Base-by-base conservation (phyloP, 1,140 invertebrate species). In the Orchesella cincta region DNA sequence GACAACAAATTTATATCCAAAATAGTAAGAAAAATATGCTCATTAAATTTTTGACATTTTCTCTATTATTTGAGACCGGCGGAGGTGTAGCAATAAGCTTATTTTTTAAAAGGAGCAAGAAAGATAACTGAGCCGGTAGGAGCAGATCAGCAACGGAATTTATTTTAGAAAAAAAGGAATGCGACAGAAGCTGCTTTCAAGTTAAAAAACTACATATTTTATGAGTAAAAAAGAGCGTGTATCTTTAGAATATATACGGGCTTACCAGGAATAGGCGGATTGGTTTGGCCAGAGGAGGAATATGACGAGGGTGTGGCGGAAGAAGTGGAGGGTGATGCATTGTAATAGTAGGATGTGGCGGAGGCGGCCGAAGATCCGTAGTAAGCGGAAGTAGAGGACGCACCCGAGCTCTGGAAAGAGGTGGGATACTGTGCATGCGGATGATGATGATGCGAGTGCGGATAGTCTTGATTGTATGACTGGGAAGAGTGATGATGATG, bases 281-380 rank as follows among this genome's bases (percentile, higher is more conserved):
- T 82, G 46, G 79, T 79, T 28, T 80, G 76, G 77, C 82, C 78
- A 31, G 83, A 76, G 33, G 81, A 71, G 35, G 81, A 77, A 73
- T 83, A 83, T 1, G 83, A 80, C 39, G 82, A 76, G 57, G 83
- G 78, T 18, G 79, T 81, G 51, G 82, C 76, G 74, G 81, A 78
- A 33, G 78, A 80, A n/a, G 81, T 78, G 26, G 75, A 77, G 14
- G 81, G 77, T 46, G 80, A 76, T 16, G 81, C 73, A 70, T 83
- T 75, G 67, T 81, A 82, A 54, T 83, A 74, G 31, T 82, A 81
- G 23, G 82, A 83, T n/a, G 77, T 72, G 67, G 77, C 77, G 57
- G 80, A 82, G 26, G 83, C 72, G 12, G 81, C 62, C n/a, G 78
- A 46, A 34, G 62, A 51, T 75, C 76, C 78, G 73, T 80, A 80